Evolutionary conservation across 2,888 invertebrate species (phyloP), one percentile per base, ranked within the genome.

Genomic region (Apeira syringaria): DNA sequence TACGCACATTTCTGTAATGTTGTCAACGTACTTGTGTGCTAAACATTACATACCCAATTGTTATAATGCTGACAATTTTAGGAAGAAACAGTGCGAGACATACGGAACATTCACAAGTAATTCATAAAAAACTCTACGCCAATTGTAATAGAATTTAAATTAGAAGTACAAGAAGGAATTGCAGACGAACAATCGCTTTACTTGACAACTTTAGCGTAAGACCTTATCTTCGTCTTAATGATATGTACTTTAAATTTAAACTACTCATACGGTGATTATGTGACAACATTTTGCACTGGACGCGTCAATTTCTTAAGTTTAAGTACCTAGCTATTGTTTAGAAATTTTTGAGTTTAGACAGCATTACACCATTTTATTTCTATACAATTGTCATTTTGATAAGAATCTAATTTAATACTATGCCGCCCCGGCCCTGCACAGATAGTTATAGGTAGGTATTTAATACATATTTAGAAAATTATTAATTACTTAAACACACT

Each of bases 11-110:
- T n/a, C n/a, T n/a, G n/a, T n/a, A n/a, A 46, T 56, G 57, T 56
- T 60, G 61, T 56, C 51, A 47, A 48, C 56, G 11, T 31, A 2
- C 7, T 20, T 20, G 61, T 67, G 67, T 64, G 61, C 61, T 57
- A 65, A 61, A 64, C 57, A 64, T 63, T 61, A 59, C 68, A 61
- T 39, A 45, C 20, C 52, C 57, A 65, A 68, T 66, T 64, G 64
- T 66, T 63, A 63, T 73, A 78, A 81, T 74, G 76, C 63, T 69
- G 70, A 76, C 80, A 80, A 85, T 87, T 80, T 87, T 50, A 42
- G 42, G 39, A 62, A 59, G 72, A 86, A 86, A 78, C 85, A 87
- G 86, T 72, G 81, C 84, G 67, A 73, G 64, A 70, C 71, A 54
- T 43, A 53, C 54, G 66, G 60, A 66, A 67, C 60, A 63, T 58